Conservation (phyloP, 2,113 vertebrate genomes). For the Synodontis membranacea region DNA sequence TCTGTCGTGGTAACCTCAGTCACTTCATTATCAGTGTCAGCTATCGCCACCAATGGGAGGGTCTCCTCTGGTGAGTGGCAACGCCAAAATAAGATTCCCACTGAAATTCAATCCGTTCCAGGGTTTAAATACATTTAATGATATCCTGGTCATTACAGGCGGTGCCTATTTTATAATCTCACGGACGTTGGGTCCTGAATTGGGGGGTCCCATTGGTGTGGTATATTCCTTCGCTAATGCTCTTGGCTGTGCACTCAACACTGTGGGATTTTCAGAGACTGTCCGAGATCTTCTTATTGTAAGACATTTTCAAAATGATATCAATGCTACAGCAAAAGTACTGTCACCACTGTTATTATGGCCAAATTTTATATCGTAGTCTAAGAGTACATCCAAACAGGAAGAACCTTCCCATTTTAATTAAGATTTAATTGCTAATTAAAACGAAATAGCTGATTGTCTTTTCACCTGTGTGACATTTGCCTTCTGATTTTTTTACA, state of each 20-base stretch:
- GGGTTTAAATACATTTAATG: background rate
- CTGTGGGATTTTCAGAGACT: slow-evolving; percentile 71
- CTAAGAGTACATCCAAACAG: background rate
- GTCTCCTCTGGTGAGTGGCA: slow-evolving; percentile 69
- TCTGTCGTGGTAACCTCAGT: slow-evolving; percentile 69
- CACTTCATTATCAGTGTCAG: slow-evolving; percentile 74
- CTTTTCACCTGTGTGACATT: background rate
- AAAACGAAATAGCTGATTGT: background rate
- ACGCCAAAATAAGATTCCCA: background rate
- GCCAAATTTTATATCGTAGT: background rate
- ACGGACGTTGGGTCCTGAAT: slow-evolving; percentile 67
- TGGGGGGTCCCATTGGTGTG: slow-evolving; percentile 69
- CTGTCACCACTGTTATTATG: background rate
- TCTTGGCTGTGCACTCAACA: slow-evolving; percentile 71
- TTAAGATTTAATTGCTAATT: background rate
- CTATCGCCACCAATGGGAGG: slow-evolving; percentile 76
- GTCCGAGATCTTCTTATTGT: slow-evolving; percentile 69
- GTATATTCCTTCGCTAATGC: slow-evolving; percentile 73
- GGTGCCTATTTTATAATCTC: slow-evolving; percentile 75
- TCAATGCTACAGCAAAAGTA: background rate
- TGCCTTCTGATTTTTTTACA: background rate
- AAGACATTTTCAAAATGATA: background rate
- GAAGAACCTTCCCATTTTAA: too few relatives aligned
- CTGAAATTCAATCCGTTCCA: background rate
- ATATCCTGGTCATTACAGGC: slow-evolving; percentile 48